Evolutionary conservation across 2,888 invertebrate genomes (phyloP).

Genomic region (Steromphala cineraria): DNA sequence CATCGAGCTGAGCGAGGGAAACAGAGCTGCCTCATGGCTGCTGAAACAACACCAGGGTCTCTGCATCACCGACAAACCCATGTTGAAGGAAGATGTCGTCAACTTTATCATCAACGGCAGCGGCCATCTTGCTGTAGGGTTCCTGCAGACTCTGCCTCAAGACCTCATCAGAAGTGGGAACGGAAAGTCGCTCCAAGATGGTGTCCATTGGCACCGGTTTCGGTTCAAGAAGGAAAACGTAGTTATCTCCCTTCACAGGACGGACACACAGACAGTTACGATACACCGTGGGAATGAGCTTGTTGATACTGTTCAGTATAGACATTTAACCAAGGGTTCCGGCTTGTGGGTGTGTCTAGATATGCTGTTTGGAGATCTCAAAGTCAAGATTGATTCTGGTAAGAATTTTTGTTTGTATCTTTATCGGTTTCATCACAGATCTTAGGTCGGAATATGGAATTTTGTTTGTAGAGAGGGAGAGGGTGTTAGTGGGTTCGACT

Average conservation of each 20-base stretch:
- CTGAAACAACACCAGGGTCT: background rate
- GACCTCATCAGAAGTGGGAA: background rate
- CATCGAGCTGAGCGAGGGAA: background rate
- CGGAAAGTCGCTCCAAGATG: background rate
- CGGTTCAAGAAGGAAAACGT: background rate
- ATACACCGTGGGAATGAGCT: background rate
- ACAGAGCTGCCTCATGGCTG: background rate
- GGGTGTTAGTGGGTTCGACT: too few species aligned
- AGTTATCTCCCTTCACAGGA: background rate
- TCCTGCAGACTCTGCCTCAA: background rate
- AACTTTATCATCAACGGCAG: background rate
- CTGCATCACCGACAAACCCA: background rate
- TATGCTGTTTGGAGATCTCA: background rate
- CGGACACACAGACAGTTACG: background rate
- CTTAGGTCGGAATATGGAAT: too few species aligned
- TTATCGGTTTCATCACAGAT: too few species aligned
- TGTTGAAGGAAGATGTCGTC: background rate
- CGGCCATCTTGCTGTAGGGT: background rate
- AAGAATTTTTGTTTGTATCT: background rate
- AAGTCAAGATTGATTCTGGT: constrained; percentile 3
- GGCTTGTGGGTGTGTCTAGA: background rate
- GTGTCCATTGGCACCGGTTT: background rate
- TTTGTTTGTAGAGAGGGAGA: too few species aligned
- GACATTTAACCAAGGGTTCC: background rate
- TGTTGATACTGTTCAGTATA: background rate